Percentiles rank a stretch among this genome's conserved stretches.
Evolutionary conservation across 1,140 invertebrate species (phyloP).

Genomic region (Neodiprion pinetum): DNA sequence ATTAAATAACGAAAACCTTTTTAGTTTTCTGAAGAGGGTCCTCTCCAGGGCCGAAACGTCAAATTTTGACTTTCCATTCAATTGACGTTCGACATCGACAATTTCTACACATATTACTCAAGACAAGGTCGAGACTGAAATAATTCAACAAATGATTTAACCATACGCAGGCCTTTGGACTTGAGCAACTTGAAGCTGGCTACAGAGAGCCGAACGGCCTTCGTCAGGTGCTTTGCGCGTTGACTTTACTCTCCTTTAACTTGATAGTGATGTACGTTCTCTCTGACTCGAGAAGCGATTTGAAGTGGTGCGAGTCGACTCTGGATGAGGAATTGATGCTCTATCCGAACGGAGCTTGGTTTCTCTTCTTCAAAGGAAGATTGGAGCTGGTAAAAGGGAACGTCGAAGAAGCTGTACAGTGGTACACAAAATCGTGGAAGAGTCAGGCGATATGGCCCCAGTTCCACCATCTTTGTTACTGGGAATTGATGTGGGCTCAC

Average conservation of each 20-base stretch:
- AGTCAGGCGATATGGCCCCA: slow-evolving; percentile 90
- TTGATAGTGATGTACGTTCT: slow-evolving; percentile 84
- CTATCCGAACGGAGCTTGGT: slow-evolving; percentile 89
- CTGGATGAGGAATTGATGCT: slow-evolving; percentile 74
- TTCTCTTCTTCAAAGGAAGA: slow-evolving; percentile 90
- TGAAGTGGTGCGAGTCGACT: slow-evolving; percentile 76
- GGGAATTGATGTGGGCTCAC: slow-evolving; percentile 94
- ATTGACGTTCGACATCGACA: too few species aligned
- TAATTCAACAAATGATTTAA: slow-evolving; percentile 13
- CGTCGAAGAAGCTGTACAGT: slow-evolving; percentile 75
- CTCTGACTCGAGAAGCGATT: slow-evolving; percentile 80
- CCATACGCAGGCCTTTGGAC: slow-evolving; percentile 70
- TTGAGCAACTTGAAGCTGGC: slow-evolving; percentile 77
- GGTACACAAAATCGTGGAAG: slow-evolving; percentile 84
- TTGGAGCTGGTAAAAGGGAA: slow-evolving; percentile 84
- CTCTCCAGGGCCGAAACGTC: too few species aligned
- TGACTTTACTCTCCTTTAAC: slow-evolving; percentile 85
- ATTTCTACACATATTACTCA: too few species aligned
- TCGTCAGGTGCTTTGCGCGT: slow-evolving; percentile 83
- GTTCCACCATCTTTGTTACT: slow-evolving; percentile 94
- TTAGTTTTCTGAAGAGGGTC: too few species aligned
- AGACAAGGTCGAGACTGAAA: too few species aligned
- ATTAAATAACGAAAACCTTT: too few species aligned
- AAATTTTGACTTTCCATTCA: neutral
- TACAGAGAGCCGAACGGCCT: slow-evolving; percentile 75